phyloP scores from a whole-genome alignment of 2,113 vertebrate genomes.

The Ramphastos sulfuratus region DNA sequence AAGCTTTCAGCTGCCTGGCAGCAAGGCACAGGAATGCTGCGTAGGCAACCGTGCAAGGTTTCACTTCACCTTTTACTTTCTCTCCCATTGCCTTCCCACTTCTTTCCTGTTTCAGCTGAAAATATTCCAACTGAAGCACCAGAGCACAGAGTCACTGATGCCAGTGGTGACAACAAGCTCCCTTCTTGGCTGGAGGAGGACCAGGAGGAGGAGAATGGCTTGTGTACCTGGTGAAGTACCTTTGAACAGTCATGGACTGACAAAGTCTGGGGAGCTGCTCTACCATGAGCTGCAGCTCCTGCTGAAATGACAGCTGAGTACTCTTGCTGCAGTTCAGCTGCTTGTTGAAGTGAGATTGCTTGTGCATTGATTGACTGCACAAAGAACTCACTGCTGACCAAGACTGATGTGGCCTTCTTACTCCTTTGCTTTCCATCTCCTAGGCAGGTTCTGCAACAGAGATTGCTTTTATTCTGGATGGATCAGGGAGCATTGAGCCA shows the following conservation, averaged over 20 bases:
- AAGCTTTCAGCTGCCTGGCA: not conserved
- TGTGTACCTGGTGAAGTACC: not conserved
- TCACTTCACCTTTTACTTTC: not conserved
- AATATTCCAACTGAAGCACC: not conserved
- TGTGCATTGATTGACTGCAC: not conserved
- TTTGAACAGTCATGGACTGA: not conserved
- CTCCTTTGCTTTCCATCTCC: not conserved
- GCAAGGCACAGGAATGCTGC: not conserved
- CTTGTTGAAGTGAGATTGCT: not conserved
- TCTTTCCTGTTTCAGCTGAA: not conserved
- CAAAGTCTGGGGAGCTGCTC: not conserved
- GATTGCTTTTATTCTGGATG: constrained; percentile 80
- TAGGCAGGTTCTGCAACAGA: constrained; percentile 67
- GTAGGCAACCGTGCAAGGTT: not conserved
- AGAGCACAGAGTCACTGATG: not conserved
- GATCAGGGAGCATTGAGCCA: constrained; percentile 75
- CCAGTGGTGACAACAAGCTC: not conserved
- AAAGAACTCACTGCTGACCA: not conserved
- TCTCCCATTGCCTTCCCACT: not conserved
- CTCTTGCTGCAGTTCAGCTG: not conserved
- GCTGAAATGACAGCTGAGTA: not conserved
- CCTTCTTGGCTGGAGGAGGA: constrained; percentile 1
- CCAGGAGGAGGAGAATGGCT: not conserved
- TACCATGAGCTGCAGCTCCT: not conserved
- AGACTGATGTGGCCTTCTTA: not conserved